These are phyloP conservation scores for Synanthedon vespiformis DNA, from an alignment of 2,888 invertebrate species.

Conservation along the genomic window DNA sequence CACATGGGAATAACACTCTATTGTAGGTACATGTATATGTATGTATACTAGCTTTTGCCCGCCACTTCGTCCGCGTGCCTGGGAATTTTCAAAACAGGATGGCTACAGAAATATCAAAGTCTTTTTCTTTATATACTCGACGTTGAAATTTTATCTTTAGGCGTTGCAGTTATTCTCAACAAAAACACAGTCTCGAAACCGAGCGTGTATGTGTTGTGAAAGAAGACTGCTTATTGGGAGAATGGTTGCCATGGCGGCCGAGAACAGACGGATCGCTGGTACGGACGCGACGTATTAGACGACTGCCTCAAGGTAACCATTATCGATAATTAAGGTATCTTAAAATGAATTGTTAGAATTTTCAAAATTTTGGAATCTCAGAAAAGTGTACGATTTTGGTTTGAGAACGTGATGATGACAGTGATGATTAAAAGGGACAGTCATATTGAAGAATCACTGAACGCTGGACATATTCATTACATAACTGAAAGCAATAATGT, in stretches of 20 bases:
- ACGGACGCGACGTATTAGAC: conserved; percentile 47
- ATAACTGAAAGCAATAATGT: background rate
- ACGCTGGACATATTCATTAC: background rate
- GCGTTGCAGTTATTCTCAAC: conserved; percentile 34
- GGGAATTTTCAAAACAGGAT: too few relatives aligned
- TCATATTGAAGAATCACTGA: too few relatives aligned
- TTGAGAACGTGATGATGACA: too few relatives aligned
- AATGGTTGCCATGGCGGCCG: conserved; percentile 72
- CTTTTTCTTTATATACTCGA: background rate
- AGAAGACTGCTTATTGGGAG: conserved; percentile 66
- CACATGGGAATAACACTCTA: too few relatives aligned
- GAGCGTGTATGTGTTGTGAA: conserved; percentile 64
- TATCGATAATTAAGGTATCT: too few relatives aligned
- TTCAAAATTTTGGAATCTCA: too few relatives aligned
- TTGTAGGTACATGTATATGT: too few relatives aligned
- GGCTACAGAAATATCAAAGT: background rate
- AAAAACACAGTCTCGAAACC: conserved; percentile 34
- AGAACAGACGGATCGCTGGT: conserved; percentile 63
- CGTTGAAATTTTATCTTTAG: conserved; percentile 15
- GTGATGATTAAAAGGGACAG: too few relatives aligned
- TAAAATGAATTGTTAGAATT: too few relatives aligned
- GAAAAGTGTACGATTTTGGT: too few relatives aligned
- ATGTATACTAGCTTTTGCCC: too few relatives aligned
- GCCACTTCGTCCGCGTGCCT: too few relatives aligned
- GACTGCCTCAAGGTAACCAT: conserved; percentile 50